Conservation (phyloP, 2,113 vertebrate species). For the Progne subis region DNA sequence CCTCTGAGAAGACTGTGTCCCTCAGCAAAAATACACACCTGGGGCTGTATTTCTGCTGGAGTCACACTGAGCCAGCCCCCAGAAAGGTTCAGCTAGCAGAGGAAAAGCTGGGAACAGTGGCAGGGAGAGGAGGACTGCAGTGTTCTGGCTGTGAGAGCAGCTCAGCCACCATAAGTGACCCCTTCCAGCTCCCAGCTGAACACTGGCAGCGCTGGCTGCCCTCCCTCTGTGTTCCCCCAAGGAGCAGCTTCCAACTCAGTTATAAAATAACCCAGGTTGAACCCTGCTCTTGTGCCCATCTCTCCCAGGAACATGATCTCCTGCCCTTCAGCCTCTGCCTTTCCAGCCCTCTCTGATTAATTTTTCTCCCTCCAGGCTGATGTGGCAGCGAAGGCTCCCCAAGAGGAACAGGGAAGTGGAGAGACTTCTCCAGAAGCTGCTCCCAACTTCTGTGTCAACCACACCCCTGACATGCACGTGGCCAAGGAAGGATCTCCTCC, state of each 20-base stretch:
- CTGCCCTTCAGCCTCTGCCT: background rate
- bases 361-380: background rate
- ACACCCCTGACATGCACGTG: rapidly evolving
- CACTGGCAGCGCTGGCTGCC: rapidly evolving
- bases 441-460: background rate
- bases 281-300: background rate
- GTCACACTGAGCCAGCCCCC: background rate
- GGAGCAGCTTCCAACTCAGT: background rate
- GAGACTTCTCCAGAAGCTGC: background rate
- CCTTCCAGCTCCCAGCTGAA: background rate
- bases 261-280: constrained; percentile 12
- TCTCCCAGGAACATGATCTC: background rate
- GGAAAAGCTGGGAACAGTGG: background rate
- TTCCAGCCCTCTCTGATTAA: background rate
- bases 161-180: background rate
- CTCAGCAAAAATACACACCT: background rate
- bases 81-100: background rate
- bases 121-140: background rate
- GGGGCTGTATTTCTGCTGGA: background rate
- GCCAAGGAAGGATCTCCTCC: background rate
- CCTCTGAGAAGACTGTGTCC: background rate
- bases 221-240: background rate
- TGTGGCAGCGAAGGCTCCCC: rapidly evolving
- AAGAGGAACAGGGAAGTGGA: background rate
- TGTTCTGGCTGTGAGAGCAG: background rate